Conservation (phyloP, 2,113 vertebrate species). For the Isichthys henryi region DNA sequence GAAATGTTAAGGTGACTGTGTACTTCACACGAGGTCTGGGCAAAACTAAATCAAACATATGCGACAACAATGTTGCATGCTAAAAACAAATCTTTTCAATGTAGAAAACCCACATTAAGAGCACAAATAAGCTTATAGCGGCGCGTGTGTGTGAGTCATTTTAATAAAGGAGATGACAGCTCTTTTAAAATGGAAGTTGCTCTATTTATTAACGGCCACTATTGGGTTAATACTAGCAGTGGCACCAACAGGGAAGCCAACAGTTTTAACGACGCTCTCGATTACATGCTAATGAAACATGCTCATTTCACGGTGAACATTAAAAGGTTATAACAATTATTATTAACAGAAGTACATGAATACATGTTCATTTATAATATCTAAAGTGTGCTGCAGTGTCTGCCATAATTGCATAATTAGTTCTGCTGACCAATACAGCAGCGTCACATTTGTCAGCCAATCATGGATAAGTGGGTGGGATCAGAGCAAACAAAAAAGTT, state of each 20-base stretch:
- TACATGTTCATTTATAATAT: neutral
- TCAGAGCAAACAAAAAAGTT: neutral
- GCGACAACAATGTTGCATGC: neutral
- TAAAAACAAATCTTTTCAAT: neutral
- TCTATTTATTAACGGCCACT: neutral
- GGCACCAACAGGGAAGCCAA: neutral
- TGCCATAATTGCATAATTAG: neutral
- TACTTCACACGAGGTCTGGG: neutral
- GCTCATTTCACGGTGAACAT: neutral
- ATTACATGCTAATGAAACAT: neutral
- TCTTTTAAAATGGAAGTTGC: neutral
- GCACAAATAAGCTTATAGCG: neutral
- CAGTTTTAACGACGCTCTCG: neutral
- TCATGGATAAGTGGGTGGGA: neutral
- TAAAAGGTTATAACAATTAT: neutral
- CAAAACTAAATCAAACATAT: neutral
- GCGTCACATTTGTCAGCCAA: neutral
- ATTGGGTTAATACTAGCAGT: neutral
- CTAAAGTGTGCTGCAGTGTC: neutral
- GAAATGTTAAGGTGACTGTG: neutral
- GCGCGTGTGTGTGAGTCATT: neutral
- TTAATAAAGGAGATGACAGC: neutral
- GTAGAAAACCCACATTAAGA: neutral
- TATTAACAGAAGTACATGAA: neutral
- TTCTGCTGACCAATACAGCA: neutral